These are phyloP conservation scores for Pseudoips prasinana DNA, from an alignment of 2,888 invertebrate genomes.

Conservation along the genomic window DNA sequence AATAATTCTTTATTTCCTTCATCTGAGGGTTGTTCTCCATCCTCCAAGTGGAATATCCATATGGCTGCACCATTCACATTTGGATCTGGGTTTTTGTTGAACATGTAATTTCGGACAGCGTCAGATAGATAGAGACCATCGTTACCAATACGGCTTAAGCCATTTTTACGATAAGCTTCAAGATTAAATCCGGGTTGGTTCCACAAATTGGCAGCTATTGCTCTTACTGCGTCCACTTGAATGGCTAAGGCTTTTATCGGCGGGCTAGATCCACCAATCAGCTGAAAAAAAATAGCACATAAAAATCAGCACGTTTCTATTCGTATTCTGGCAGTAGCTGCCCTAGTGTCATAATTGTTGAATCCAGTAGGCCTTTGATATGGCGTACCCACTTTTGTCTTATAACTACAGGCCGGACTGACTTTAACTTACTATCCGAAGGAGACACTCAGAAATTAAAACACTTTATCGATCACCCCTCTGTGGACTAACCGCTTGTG, in stretches of 20 bases:
- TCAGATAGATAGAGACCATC: slow-evolving; percentile 43
- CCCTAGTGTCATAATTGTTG: no score
- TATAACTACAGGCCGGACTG: no score
- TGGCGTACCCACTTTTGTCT: no score
- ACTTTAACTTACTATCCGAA: no score
- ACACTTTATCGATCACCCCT: no score
- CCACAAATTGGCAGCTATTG: slow-evolving; percentile 6
- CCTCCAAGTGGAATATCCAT: no score
- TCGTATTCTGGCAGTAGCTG: no score
- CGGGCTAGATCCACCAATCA: slow-evolving; percentile 3
- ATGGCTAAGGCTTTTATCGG: slow-evolving; percentile 8
- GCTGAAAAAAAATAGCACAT: slow-evolving; percentile 13
- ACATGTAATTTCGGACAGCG: slow-evolving; percentile 40
- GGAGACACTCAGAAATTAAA: no score
- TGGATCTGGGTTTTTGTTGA: slow-evolving; percentile 26
- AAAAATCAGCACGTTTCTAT: no score
- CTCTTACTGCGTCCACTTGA: slow-evolving; percentile 3
- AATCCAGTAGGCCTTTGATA: no score
- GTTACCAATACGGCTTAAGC: slow-evolving; percentile 30
- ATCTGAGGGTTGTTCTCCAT: slow-evolving; percentile 1
- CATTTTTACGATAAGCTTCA: slow-evolving; percentile 33
- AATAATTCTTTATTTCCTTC: no score
- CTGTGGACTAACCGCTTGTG: no score
- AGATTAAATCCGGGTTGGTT: slow-evolving; percentile 21
- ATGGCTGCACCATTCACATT: slow-evolving; percentile 36